phyloP scores from a whole-genome alignment of 2,888 invertebrate species.

The Rhagonycha lutea region DNA sequence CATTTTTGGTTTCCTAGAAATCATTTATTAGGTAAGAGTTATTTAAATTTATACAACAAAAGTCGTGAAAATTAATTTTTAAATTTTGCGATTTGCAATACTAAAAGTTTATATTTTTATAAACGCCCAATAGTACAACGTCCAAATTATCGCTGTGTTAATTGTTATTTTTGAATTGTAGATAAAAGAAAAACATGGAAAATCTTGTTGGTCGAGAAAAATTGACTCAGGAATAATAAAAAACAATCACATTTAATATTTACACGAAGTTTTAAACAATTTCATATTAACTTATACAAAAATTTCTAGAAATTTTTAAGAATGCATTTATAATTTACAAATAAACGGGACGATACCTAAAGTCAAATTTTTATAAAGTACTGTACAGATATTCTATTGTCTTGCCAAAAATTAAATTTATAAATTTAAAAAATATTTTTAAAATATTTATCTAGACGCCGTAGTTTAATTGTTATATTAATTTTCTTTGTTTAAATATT shows the following conservation, averaged over 20 bases:
- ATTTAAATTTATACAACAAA: not conserved
- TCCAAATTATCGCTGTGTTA: not conserved
- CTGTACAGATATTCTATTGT: conserved; percentile 29
- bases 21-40: not conserved
- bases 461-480: conserved; percentile 13
- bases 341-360: conserved; percentile 1
- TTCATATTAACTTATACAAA: not conserved
- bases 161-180: not conserved
- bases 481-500: conserved; percentile 13
- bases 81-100: not conserved
- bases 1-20: not conserved
- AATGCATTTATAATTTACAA: conserved; percentile 27
- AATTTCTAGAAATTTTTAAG: conserved; percentile 11
- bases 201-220: conserved; percentile 1
- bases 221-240: conserved; percentile 32
- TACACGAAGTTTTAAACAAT: not conserved
- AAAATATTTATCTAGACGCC: conserved; percentile 21
- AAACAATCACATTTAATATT: conserved; percentile 29
- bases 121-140: not conserved
- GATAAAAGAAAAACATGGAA: not conserved
- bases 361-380: conserved; percentile 20
- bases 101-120: not conserved
- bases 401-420: conserved; percentile 28
- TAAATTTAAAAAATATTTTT: conserved; percentile 18
- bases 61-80: not conserved